phyloP scores from a whole-genome alignment of 2,113 vertebrate species.

The Neomonachus schauinslandi region DNA sequence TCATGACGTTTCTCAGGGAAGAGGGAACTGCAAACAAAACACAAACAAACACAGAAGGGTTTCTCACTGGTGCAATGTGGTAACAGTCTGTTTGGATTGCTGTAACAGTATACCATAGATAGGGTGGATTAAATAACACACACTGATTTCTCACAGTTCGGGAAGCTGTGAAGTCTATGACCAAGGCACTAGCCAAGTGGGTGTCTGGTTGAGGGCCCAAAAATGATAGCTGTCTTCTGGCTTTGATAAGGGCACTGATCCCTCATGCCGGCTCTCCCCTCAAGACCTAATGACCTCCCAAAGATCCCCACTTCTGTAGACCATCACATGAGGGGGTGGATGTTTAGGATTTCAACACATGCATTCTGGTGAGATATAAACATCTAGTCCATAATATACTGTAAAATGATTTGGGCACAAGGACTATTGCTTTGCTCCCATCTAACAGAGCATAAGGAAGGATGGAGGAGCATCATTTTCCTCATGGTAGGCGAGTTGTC shows the following conservation, averaged over 20 bases:
- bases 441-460: not conserved
- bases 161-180: not conserved
- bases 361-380: not conserved
- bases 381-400: accelerated
- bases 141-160: not conserved
- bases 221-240: not conserved
- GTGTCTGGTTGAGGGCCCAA: not conserved
- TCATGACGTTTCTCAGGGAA: not conserved
- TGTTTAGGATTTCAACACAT: not conserved
- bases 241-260: not conserved
- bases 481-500: no score
- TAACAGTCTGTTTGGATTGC: not conserved
- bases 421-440: not conserved
- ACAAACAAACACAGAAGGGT: not conserved
- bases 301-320: not conserved
- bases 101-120: not conserved
- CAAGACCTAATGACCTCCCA: no score
- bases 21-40: not conserved
- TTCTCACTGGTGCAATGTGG: not conserved
- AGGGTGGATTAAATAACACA: not conserved
- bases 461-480: not conserved
- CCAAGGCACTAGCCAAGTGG: not conserved
- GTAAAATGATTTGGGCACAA: accelerated
- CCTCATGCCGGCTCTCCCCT: not conserved
- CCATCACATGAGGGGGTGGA: accelerated